Percentiles rank a stretch among this genome's conserved stretches.
phyloP scores from a whole-genome alignment of 2,113 vertebrate species.

The Pongo abelii region DNA sequence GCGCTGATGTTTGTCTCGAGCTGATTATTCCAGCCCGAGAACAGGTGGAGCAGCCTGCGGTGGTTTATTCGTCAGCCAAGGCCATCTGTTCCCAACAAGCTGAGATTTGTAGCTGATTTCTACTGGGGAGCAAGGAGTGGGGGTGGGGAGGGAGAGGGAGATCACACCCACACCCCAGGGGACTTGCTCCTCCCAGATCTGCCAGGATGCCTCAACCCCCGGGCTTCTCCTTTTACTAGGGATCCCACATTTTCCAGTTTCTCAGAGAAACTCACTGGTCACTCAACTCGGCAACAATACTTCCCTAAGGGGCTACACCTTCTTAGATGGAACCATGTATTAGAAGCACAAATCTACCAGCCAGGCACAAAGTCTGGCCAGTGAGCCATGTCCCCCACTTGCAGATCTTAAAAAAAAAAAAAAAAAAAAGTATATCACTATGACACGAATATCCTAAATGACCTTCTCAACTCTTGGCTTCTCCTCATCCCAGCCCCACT shows the following conservation, averaged over 20 bases:
- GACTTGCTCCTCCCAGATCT: background rate
- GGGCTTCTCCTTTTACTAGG: background rate
- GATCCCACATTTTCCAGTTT: background rate
- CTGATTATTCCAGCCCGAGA: slow-evolving; percentile 76
- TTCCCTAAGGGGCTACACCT: slow-evolving; percentile 49
- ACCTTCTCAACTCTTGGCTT: slow-evolving; percentile 12
- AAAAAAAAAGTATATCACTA: background rate
- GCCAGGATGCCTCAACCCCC: background rate
- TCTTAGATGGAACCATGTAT: slow-evolving; percentile 4
- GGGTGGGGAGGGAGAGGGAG: slow-evolving; percentile 48
- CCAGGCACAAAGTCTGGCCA: background rate
- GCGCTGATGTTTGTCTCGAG: slow-evolving; percentile 74
- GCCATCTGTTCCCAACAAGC: slow-evolving; percentile 83
- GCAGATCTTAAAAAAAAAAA: background rate
- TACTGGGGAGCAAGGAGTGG: slow-evolving; percentile 76
- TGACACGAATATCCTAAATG: background rate
- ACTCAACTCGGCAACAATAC: background rate
- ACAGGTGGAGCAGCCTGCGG: slow-evolving; percentile 80
- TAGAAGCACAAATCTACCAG: slow-evolving; percentile 43
- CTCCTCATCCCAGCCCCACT: background rate
- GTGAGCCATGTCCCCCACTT: background rate
- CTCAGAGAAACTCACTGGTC: slow-evolving; percentile 14
- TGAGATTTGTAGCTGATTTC: slow-evolving; percentile 82
- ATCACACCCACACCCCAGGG: background rate
- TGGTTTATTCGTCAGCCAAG: slow-evolving; percentile 76